phyloP scores from a whole-genome alignment of 2,797 vertebrate genomes.

The Halcyon chelicuti region DNA sequence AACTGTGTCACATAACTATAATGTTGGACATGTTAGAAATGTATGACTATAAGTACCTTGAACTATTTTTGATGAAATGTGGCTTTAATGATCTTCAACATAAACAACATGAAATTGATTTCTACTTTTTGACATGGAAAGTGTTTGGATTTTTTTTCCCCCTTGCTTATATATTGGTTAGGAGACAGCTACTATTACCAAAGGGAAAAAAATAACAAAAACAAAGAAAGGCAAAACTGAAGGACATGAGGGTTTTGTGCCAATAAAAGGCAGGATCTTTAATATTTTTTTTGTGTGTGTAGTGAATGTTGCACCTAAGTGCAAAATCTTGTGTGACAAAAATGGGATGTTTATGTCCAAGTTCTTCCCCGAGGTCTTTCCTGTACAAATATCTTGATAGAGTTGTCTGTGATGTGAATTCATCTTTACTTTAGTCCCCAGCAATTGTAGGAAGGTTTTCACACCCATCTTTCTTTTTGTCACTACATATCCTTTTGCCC shows the following conservation, averaged over 20 bases:
- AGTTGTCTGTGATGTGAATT: not conserved
- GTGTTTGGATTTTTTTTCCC: not conserved
- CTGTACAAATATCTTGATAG: not conserved
- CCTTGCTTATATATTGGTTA: not conserved
- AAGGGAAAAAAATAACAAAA: not conserved
- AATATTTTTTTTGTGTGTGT: not conserved
- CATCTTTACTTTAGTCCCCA: not conserved
- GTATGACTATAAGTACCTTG: slow-evolving; percentile 13
- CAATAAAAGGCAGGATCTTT: not conserved
- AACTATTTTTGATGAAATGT: slow-evolving; percentile 39
- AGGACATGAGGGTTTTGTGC: not conserved
- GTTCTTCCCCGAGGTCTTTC: not conserved
- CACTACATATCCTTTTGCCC: not conserved
- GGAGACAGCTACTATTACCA: not conserved
- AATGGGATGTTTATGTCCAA: not conserved
- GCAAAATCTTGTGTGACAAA: not conserved
- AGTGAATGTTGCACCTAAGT: not conserved
- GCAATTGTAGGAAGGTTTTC: not conserved
- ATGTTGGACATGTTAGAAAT: slow-evolving; percentile 43
- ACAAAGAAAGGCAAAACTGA: not conserved
- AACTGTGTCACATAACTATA: not conserved
- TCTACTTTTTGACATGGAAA: not conserved
- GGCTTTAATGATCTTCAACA: not conserved
- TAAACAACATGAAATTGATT: not conserved
- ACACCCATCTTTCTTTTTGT: not conserved